A percentile compares a stretch with the other conserved stretches of the same genome.
phyloP scores from a whole-genome alignment of 1,140 invertebrate species.

The Lordiphosa mommai region DNA sequence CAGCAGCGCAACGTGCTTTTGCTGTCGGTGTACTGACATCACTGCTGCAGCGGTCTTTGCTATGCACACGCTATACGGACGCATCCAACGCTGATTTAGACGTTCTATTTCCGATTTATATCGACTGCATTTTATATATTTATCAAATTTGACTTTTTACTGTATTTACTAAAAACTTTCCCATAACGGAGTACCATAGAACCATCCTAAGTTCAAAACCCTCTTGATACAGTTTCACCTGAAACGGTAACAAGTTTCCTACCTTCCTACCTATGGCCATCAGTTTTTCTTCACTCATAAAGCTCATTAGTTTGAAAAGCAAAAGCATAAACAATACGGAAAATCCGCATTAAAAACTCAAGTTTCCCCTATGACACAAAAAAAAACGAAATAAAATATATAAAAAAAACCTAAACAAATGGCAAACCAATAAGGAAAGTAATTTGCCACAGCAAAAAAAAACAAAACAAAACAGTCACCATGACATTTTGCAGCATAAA shows the following conservation, averaged over 20 bases:
- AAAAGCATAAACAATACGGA: conserved; percentile 33
- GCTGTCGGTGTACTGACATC: too few species aligned
- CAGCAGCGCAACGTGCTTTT: too few species aligned
- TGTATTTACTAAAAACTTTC: not conserved
- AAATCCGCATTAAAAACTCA: conserved; percentile 73
- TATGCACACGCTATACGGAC: too few species aligned
- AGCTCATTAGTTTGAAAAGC: conserved; percentile 53
- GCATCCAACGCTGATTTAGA: too few species aligned
- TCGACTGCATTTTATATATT: too few species aligned
- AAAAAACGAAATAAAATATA: conserved; percentile 16
- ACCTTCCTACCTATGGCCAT: too few species aligned
- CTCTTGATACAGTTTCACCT: conserved; percentile 36
- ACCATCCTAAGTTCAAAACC: conserved; percentile 20
- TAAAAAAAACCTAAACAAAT: conserved; percentile 14
- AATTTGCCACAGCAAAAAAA: conserved; percentile 44
- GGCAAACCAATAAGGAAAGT: conserved; percentile 60
- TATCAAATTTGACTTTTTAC: not conserved
- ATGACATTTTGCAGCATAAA: conserved; percentile 54
- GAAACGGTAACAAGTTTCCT: conserved; percentile 24
- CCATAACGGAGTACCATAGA: not conserved
- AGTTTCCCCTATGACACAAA: conserved; percentile 65
- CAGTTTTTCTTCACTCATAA: conserved; percentile 19
- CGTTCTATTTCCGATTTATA: too few species aligned
- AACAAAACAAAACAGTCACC: conserved; percentile 48
- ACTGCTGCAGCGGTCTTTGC: too few species aligned